These are phyloP conservation scores for Oreochromis aureus DNA, from an alignment of 2,113 vertebrate genomes.

Conservation along the genomic window DNA sequence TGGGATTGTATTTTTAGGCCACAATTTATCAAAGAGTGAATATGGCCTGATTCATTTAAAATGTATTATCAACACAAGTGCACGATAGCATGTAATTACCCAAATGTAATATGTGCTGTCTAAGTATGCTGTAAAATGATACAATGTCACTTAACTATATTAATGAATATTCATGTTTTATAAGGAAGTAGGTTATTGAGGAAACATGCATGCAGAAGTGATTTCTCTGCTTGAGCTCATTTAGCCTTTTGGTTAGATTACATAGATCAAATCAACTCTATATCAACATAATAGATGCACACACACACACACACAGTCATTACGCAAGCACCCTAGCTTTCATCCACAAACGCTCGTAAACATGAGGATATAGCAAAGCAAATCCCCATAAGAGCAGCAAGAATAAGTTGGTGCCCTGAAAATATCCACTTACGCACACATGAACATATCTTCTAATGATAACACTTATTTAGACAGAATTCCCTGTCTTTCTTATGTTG, in stretches of 20 bases:
- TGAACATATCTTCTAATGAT: neutral
- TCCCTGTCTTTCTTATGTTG: slow-evolving; percentile 11
- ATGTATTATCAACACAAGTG: neutral
- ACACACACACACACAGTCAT: neutral
- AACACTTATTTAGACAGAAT: slow-evolving; percentile 13
- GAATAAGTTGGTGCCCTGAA: neutral
- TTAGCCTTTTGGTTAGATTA: neutral
- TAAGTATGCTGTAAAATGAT: neutral
- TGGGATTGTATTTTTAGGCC: neutral
- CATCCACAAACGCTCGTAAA: neutral
- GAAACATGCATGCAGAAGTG: neutral
- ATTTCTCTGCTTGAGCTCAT: neutral
- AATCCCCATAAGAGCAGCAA: neutral
- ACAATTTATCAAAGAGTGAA: neutral
- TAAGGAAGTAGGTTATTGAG: neutral
- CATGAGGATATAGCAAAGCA: neutral
- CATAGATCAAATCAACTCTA: neutral
- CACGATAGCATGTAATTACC: neutral
- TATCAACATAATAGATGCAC: neutral
- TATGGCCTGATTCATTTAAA: neutral
- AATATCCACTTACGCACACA: neutral
- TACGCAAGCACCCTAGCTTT: neutral
- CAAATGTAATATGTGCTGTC: neutral
- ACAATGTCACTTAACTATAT: neutral
- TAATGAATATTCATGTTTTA: neutral